A percentile compares a stretch with the other conserved stretches of the same genome.
Evolutionary conservation across 1,140 invertebrate genomes (phyloP).

Genomic region (Platorchestia sp.): DNA sequence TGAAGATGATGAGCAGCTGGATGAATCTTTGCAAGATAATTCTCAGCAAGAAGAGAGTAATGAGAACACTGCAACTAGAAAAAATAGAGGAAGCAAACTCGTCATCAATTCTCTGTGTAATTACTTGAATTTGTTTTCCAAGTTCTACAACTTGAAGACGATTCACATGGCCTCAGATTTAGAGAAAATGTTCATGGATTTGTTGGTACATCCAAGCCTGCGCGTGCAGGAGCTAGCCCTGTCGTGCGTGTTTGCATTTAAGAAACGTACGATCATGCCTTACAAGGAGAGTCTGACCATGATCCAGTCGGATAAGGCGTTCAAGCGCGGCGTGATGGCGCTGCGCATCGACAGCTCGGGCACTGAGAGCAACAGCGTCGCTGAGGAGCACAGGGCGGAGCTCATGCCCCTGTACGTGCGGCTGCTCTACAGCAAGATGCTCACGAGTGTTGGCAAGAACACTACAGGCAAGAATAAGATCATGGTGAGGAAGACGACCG

Average conservation of each 20-base stretch:
- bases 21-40: neutral
- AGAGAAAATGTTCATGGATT: conserved; percentile 81
- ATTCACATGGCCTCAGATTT: conserved; percentile 83
- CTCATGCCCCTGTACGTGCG: conserved; percentile 85
- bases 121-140: conserved; percentile 82
- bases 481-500: conserved; percentile 79
- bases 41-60: neutral
- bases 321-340: conserved; percentile 84
- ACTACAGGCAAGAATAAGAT: conserved; percentile 81
- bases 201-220: conserved; percentile 83
- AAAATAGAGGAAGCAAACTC: conserved; percentile 59
- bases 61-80: neutral
- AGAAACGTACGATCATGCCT: conserved; percentile 80
- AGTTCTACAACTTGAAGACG: conserved; percentile 84
- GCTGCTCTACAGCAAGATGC: conserved; percentile 92
- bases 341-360: conserved; percentile 79
- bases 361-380: conserved; percentile 77
- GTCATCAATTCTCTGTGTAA: conserved; percentile 76
- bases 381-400: conserved; percentile 80
- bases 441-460: conserved; percentile 79
- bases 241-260: conserved; percentile 88
- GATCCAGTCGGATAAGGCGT: conserved; percentile 87
- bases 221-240: conserved; percentile 87
- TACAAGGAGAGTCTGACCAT: conserved; percentile 83
- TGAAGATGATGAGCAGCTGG: neutral